Conservation (phyloP, 1,140 invertebrate genomes). For the Lepidurus apus region DNA sequence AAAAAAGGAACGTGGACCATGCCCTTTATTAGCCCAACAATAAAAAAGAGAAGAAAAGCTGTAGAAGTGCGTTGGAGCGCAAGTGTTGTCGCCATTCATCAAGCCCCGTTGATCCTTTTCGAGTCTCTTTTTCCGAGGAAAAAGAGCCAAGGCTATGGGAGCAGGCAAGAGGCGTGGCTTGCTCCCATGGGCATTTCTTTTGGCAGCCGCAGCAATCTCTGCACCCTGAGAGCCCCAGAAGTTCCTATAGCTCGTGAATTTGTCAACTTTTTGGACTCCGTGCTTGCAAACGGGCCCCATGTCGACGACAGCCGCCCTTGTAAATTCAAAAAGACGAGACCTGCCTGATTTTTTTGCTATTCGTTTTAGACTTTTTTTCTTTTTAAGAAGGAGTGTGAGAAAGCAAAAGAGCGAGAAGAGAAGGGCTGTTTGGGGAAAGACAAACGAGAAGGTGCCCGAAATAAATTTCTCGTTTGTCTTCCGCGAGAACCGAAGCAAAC, state of each 20-base stretch:
- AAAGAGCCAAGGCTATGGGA: background rate
- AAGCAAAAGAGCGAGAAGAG: background rate
- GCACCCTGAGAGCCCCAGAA: background rate
- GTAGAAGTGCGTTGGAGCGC: conserved; percentile 4
- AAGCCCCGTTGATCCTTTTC: background rate
- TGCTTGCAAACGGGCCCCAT: background rate
- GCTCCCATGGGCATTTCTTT: too few relatives aligned
- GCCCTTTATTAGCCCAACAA: conserved; percentile 2
- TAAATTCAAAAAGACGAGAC: background rate
- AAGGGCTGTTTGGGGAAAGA: background rate
- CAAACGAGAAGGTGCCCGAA: conserved; percentile 7
- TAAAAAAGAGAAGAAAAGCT: conserved; percentile 22
- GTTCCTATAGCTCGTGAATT: background rate
- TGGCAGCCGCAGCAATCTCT: background rate
- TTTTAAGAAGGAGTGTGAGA: background rate
- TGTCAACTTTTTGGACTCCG: background rate
- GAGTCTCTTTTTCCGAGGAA: background rate
- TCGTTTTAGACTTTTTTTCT: background rate
- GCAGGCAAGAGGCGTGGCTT: too few relatives aligned
- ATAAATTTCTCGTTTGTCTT: conserved; percentile 12
- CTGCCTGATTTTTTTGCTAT: background rate
- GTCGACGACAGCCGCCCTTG: conserved; percentile 7
- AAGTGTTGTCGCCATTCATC: conserved; percentile 21
- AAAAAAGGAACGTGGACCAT: background rate
- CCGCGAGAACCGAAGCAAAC: conserved; percentile 17